A percentile compares a stretch with the other conserved stretches of the same genome.
phyloP scores from a whole-genome alignment of 1,140 invertebrate species.

The Eumaeus atala region DNA sequence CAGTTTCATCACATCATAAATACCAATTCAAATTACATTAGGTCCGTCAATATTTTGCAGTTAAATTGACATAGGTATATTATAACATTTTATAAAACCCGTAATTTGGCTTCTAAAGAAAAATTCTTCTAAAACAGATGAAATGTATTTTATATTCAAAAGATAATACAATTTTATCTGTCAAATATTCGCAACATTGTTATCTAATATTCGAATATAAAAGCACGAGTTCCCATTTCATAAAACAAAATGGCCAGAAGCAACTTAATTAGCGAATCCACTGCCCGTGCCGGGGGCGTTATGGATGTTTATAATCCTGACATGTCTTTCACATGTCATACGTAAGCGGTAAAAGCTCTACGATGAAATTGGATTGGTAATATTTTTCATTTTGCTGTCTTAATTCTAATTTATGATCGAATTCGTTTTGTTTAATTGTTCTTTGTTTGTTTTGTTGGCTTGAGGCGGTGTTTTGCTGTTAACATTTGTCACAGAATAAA shows the following conservation, averaged over 20 bases:
- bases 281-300: conserved; percentile 1
- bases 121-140: too few species aligned
- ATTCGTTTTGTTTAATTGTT: not conserved
- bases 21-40: too few species aligned
- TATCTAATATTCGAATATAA: conserved; percentile 3
- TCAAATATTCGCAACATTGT: not conserved
- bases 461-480: too few species aligned
- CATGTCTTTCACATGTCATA: conserved; percentile 1
- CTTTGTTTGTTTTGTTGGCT: not conserved
- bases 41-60: too few species aligned
- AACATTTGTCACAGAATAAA: too few species aligned
- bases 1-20: too few species aligned
- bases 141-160: too few species aligned
- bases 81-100: too few species aligned
- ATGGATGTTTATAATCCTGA: conserved; percentile 1
- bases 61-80: too few species aligned
- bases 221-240: not conserved
- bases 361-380: conserved; percentile 4
- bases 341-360: not conserved
- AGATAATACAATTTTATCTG: too few species aligned
- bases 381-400: conserved; percentile 1
- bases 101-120: too few species aligned
- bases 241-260: conserved; percentile 1
- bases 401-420: not conserved
- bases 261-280: not conserved